phyloP scores from a whole-genome alignment of 2,113 vertebrate genomes.

The Malurus alboscapulatus region DNA sequence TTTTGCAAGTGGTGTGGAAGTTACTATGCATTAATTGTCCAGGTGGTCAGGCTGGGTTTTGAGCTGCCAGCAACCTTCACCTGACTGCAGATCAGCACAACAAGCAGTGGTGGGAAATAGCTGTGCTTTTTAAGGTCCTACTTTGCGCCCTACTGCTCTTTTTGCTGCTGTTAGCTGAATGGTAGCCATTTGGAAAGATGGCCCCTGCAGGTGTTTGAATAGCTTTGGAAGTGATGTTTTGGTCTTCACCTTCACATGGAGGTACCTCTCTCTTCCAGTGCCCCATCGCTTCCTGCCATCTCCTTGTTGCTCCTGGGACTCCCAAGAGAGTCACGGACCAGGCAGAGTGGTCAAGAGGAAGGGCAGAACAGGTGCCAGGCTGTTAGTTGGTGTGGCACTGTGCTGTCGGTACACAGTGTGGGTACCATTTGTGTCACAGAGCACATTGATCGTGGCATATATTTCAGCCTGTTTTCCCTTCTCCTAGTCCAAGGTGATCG shows the following conservation, averaged over 20 bases:
- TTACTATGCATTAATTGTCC: not conserved
- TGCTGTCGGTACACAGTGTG: too few relatives aligned
- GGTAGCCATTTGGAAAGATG: not conserved
- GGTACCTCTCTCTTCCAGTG: not conserved
- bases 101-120: not conserved
- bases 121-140: not conserved
- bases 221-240: not conserved
- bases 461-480: not conserved
- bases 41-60: not conserved
- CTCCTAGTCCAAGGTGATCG: not conserved
- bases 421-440: not conserved
- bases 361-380: not conserved
- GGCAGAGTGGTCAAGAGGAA: not conserved
- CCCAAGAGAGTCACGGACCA: not conserved
- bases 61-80: not conserved
- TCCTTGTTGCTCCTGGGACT: not conserved
- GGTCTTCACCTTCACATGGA: not conserved
- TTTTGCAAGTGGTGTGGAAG: not conserved
- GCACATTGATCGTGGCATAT: accelerated
- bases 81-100: not conserved
- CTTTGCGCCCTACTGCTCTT: not conserved
- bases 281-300: not conserved
- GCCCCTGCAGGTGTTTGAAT: not conserved
- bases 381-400: not conserved
- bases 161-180: not conserved